Evolutionary conservation across 2,888 invertebrate genomes (phyloP).

Genomic region (Leptopterna dolabrata): DNA sequence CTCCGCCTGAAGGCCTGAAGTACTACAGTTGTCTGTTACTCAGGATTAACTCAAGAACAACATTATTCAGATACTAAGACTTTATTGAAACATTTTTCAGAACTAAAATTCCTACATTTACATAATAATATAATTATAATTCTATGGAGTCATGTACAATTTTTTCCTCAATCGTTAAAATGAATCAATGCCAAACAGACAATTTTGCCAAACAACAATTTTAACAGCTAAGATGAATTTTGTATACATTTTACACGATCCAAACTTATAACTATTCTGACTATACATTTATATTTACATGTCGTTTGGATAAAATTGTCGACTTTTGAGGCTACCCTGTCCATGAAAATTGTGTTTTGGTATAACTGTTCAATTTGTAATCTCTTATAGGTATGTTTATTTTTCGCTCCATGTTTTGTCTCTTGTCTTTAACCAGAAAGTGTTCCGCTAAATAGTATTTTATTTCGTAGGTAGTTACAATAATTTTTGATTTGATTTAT

Average conservation of each 20-base stretch:
- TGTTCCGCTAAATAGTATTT: neutral
- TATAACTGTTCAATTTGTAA: conserved; percentile 36
- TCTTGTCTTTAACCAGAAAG: conserved; percentile 51
- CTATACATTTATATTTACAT: conserved; percentile 60
- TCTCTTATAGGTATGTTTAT: neutral
- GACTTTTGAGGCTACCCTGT: conserved; percentile 61
- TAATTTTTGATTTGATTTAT: neutral
- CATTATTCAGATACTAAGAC: conserved; percentile 43
- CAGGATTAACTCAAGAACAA: neutral
- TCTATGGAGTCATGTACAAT: conserved; percentile 57
- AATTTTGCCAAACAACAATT: conserved; percentile 58
- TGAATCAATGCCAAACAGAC: conserved; percentile 58
- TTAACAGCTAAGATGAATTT: conserved; percentile 51
- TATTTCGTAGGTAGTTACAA: conserved; percentile 8
- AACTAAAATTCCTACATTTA: conserved; percentile 61
- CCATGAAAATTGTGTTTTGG: conserved; percentile 55
- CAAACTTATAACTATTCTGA: conserved; percentile 55
- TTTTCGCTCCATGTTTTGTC: neutral
- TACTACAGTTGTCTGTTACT: no score
- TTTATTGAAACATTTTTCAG: conserved; percentile 57
- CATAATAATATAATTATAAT: conserved; percentile 53
- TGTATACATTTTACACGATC: conserved; percentile 58
- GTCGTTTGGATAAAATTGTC: conserved; percentile 60
- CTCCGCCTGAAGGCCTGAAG: no score
- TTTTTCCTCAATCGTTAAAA: conserved; percentile 58